Evolutionary conservation across 2,888 invertebrate genomes (phyloP).

Genomic region (Leucophora obtusa): DNA sequence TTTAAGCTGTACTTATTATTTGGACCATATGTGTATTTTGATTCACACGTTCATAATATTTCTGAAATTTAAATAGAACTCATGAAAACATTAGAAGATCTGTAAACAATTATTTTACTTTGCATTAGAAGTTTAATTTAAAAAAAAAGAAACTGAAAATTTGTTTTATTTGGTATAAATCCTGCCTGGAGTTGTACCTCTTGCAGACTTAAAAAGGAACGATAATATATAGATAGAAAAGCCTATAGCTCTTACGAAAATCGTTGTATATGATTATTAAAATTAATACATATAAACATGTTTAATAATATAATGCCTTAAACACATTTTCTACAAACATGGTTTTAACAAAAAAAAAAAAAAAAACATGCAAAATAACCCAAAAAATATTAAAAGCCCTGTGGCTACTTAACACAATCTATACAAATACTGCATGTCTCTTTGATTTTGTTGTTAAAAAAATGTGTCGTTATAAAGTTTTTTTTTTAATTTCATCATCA

Average conservation of each 20-base stretch:
- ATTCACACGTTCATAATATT: no score
- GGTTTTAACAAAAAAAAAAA: constrained; percentile 29
- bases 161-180: no score
- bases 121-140: no score
- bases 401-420: constrained; percentile 66
- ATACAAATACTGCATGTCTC: constrained; percentile 63
- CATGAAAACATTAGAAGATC: no score
- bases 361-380: constrained; percentile 56
- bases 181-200: no score
- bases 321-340: constrained; percentile 47
- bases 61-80: no score
- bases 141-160: no score
- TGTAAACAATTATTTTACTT: no score
- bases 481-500: constrained; percentile 54
- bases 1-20: no score
- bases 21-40: no score
- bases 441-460: constrained; percentile 55
- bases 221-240: no score
- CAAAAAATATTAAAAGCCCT: constrained; percentile 63
- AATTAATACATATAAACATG: constrained; percentile 13
- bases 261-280: constrained; percentile 9
- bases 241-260: constrained; percentile 10
- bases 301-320: constrained; percentile 45
- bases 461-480: constrained; percentile 19
- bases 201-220: no score